phyloP scores from a whole-genome alignment of 1,140 invertebrate species.

The Drosophila guanche region DNA sequence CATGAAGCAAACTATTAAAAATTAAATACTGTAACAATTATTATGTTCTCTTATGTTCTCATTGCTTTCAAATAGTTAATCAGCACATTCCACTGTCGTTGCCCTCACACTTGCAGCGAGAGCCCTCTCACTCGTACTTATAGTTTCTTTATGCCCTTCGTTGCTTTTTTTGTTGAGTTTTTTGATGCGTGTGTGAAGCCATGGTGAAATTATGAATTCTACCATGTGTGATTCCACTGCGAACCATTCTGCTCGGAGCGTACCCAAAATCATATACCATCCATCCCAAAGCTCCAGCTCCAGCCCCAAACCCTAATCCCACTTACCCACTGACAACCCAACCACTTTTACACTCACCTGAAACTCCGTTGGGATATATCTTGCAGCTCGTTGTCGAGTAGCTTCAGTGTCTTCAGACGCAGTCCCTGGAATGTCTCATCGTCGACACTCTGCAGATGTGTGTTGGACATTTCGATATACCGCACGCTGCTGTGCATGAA shows the following conservation, averaged over 20 bases:
- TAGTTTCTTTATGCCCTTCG: too few species aligned
- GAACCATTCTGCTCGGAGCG: not conserved
- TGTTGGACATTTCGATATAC: conserved; percentile 85
- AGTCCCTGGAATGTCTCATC: conserved; percentile 84
- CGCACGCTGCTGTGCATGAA: conserved; percentile 84
- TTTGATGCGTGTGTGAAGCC: conserved; percentile 52
- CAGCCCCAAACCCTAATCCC: not conserved
- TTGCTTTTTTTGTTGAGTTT: conserved; percentile 20
- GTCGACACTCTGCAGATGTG: conserved; percentile 84
- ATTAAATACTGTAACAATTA: too few species aligned
- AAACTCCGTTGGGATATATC: conserved; percentile 83
- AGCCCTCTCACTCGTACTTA: too few species aligned
- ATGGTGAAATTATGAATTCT: too few species aligned
- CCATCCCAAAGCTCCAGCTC: not conserved
- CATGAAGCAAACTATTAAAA: too few species aligned
- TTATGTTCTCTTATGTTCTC: too few species aligned
- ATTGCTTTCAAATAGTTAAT: too few species aligned
- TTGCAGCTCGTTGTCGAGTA: conserved; percentile 85
- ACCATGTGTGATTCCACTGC: too few species aligned
- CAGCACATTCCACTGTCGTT: too few species aligned
- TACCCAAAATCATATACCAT: too few species aligned
- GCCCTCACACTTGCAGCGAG: too few species aligned
- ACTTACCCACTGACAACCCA: too few species aligned
- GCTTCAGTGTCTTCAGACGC: conserved; percentile 84
- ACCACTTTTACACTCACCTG: conserved; percentile 65